Percentiles rank a stretch among this genome's conserved stretches.
These are phyloP conservation scores for Eublepharis macularius DNA, from an alignment of 2,113 vertebrate species.

Conservation along the genomic window DNA sequence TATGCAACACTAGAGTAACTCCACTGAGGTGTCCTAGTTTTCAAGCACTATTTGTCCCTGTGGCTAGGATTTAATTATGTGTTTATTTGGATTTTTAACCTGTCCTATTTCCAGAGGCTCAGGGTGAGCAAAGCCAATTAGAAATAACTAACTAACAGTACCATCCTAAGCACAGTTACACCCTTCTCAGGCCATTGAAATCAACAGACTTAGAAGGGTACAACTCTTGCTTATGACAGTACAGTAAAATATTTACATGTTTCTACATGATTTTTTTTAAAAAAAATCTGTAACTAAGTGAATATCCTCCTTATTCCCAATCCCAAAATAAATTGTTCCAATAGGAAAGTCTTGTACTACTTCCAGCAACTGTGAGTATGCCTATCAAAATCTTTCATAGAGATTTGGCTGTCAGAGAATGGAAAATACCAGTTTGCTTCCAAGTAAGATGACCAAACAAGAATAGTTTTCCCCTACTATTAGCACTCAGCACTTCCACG, in stretches of 20 bases:
- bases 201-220: too few relatives aligned
- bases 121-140: constrained; percentile 4
- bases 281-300: not conserved
- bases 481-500: too few relatives aligned
- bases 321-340: not conserved
- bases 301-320: not conserved
- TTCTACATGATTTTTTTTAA: not conserved
- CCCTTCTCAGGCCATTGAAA: too few relatives aligned
- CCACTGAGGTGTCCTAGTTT: constrained; percentile 31
- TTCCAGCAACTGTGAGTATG: not conserved
- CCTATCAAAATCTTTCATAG: constrained; percentile 46
- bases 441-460: constrained; percentile 70
- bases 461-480: not conserved
- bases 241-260: not conserved
- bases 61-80: constrained; percentile 36
- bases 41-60: constrained; percentile 13
- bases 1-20: constrained; percentile 19
- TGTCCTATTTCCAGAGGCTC: constrained; percentile 15
- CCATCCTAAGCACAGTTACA: too few relatives aligned
- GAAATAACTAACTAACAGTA: not conserved
- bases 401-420: constrained; percentile 45
- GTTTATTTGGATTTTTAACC: constrained; percentile 26
- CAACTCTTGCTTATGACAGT: too few relatives aligned
- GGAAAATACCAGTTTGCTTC: constrained; percentile 62
- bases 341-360: not conserved